Base-by-base conservation (phyloP, 2,888 invertebrate species). In the Aphodius granarius region DNA sequence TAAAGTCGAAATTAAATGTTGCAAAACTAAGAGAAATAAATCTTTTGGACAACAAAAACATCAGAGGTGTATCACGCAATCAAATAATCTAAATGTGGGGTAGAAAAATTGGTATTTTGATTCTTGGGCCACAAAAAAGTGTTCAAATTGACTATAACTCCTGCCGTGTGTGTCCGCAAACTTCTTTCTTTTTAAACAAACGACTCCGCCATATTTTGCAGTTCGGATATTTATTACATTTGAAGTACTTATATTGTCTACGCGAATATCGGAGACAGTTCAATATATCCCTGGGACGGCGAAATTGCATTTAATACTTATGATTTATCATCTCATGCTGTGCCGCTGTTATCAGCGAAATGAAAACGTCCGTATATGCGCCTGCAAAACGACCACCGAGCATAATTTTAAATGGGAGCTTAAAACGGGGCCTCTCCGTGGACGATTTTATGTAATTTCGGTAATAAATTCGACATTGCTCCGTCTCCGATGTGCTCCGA, bases 391-490 rank as follows among this genome's bases (percentile, higher is more conserved):
- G 43, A 43, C 43, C 43, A 43, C 9, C 13, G 63, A 72, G 63
- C 63, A 63, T 72, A 72, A 72, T 72, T 72, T 72, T 72, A 20
- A 63, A 72, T 63, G 19, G 72, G 15, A 17, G 16, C 23, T n/a
- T n/a, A n/a, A n/a, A n/a, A n/a, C n/a, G n/a, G n/a, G n/a, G n/a
- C n/a, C n/a, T n/a, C 13, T 13, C 43, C 43, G 43, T 13, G 43
- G 43, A 63, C 72, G 63, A 20, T 72, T 73, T 73, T 73, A 73
- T 43, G 66, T 66, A 73, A 66, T 73, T 73, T 73, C 18, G 17
- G 62, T 73, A 73, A 73, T 73, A 73, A 66, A 73, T 66, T 73
- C 6, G 18, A 19, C 43, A 73, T 73, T 73, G 23, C 23, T 73
- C 66, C 66, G 9, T 73, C 66, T 43, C 19, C 16, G 18, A 15